Evolutionary conservation across 2,113 vertebrate genomes (phyloP), one percentile per base, ranked within the genome.

Genomic region (Chloropsis hardwickii): DNA sequence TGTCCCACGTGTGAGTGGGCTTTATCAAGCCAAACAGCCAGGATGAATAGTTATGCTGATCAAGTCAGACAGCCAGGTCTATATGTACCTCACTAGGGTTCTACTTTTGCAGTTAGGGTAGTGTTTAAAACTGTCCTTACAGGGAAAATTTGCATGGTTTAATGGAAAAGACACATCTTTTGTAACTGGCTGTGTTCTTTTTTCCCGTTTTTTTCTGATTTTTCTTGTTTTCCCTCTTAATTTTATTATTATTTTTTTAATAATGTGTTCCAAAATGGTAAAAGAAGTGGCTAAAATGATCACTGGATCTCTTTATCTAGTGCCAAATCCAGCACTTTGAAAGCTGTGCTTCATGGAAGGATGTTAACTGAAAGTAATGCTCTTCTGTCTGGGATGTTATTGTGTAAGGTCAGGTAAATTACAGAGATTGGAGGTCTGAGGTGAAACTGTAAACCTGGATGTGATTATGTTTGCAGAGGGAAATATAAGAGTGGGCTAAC

Each of bases 201-300:
- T 3, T 0, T 0, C 1, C 1, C 2, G 0, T 5, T 12, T 22
- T 17, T 15, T 8, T 2, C 6, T 15, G 10, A 1, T 14, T 58
- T 42, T 65, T 45, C 1, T 28, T 27, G 4, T 19, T 15, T 5
- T 13, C 12, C 4, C 5, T 19, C 4, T 28, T 11, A 8, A 15
- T 25, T 39, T n/a, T 8, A 4, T 37, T 45, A 3, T 31, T 45
- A 40, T 45, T 39, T 42, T 74, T 77, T 50, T 23, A 18, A 39
- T 56, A 28, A 2, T 1, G 1, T 22, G 9, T 72, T 40, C 25
- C 5, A 18, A 88, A 57, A 65, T 53, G 12, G 14, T 40, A 61
- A 47, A 67, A 35, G 23, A 67, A 35, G 23, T 69, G 7, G 17
- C 17, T 48, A 31, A 80, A 86, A 70, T 14, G 7, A 8, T 53